Conservation (phyloP, 2,113 vertebrate genomes). For the Trematomus loennbergii region DNA sequence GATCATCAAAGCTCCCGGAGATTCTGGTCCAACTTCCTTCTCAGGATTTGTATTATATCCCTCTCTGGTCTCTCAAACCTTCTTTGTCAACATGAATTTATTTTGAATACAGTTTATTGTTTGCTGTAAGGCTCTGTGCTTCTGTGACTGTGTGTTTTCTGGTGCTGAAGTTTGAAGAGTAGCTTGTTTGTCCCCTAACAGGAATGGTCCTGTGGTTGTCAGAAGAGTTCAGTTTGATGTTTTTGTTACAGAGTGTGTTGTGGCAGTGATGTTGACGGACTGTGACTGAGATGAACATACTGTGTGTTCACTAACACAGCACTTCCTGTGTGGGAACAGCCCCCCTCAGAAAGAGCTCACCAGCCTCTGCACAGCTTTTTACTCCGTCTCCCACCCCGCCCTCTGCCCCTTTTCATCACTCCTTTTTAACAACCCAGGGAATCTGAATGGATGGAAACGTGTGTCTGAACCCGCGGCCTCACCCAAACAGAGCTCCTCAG, state of each 20-base stretch:
- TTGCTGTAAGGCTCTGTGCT: background rate
- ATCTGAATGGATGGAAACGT: conserved; percentile 83
- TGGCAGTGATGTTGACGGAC: conserved; percentile 68
- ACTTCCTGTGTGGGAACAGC: conserved; percentile 77
- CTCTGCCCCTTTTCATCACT: conserved; percentile 65
- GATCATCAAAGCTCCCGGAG: background rate
- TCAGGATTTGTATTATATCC: background rate
- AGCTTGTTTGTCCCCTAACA: conserved; percentile 32
- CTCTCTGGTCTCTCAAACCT: conserved; percentile 14
- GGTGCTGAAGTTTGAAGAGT: conserved; percentile 3
- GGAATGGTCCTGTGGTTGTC: conserved; percentile 60
- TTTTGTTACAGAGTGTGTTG: conserved; percentile 57
- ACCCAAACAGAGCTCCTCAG: conserved; percentile 84
- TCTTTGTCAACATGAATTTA: background rate
- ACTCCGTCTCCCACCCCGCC: conserved; percentile 73
- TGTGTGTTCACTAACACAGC: conserved; percentile 72
- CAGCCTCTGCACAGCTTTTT: conserved; percentile 77
- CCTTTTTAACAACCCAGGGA: conserved; percentile 84
- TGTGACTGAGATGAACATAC: conserved; percentile 71
- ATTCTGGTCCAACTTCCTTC: conserved; percentile 3
- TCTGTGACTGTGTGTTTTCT: conserved; percentile 26
- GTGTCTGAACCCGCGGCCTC: conserved; percentile 74
- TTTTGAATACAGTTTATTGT: conserved; percentile 13
- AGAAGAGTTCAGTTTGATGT: conserved; percentile 58
- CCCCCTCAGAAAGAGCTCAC: conserved; percentile 68